Evolutionary conservation across 2,797 vertebrate species (phyloP), one percentile per base, ranked within the genome.

Genomic region (Micropoecilia bifurca): DNA sequence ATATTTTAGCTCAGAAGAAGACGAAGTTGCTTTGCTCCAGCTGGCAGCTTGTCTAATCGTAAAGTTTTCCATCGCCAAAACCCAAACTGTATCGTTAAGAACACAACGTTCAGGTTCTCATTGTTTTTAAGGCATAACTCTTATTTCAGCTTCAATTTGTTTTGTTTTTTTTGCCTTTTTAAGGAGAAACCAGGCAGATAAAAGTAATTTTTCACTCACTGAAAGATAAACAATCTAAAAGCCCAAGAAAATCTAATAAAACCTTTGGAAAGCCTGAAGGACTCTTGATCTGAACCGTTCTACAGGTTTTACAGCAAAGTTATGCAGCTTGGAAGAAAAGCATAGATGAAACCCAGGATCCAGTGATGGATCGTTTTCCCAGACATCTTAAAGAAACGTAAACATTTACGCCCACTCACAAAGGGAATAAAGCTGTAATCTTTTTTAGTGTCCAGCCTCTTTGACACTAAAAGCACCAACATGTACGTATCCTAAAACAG

Each of bases 391-490:
- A 66, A 20, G 20, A 39, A 39, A 41, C 36, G 1, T 16, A 16
- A 28, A 41, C 41, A 45, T 45, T 45, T 69, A 43, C 12, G 5
- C 25, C 41, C 12, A n/a, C 20, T 12, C 25, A 71, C 68, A n/a
- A 43, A 43, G 22, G 36, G 33, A 66, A 59, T 14, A 68, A 41
- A 22, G 20, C 36, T 41, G 20, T 25, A 41, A 41, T 36, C 36
- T 10, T 68, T 68, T 72, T 22, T 71, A 28, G 22, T 39, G 75
- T 53, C n/a, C 73, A 59, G 1, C 71, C n/a, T 43, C 55, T 57
- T 80, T 74, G 85, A 84, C 72, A 80, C 46, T 78, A 55, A 53
- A 53, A 84, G 1, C 33, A 9, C 59, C 75, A 80, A 83, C 82
- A 80, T 80, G 63, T 61, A 33, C 75, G 20, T 78, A 43, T 28